Base-by-base conservation (phyloP, 1,140 invertebrate genomes). In the Cheumatopsyche charites region DNA sequence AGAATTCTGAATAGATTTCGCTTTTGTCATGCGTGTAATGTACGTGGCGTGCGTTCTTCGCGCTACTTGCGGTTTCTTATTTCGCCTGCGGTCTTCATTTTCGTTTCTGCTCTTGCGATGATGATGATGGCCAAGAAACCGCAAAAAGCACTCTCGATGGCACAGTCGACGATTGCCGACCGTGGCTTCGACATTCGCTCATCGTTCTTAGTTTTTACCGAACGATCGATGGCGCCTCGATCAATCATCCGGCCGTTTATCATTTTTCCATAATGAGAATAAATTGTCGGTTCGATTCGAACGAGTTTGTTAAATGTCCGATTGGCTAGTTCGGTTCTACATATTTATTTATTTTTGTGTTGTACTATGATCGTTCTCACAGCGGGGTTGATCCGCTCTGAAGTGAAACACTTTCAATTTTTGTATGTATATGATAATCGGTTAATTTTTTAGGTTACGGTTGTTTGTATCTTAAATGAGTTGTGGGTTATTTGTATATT, bases 101-200 rank as follows among this genome's bases (percentile, higher is more conserved):
- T 63, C 42, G 62, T 42, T 63, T 42, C 6, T 67, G n/a, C 23
- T 36, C 26, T 2, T 19, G 26, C 23, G 52, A 58, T 58, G 23
- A 63, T 9, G 36, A 61, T 9, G 62, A 17, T 42, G 25, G 17
- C 15, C 23, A 11, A 13, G 15, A 29, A 43, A 68, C 67, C 67
- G 67, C 67, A 68, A 55, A 55, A 68, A 52, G 13, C 66, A 52
- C 66, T 67, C 63, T 36, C 13, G 15, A 47, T n/a, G 15, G 55
- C 55, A 52, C 13, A 3, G 47, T 5, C n/a, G 47, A 52, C 6
- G n/a, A 52, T 52, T 52, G n/a, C 3, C 19, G 19, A 52, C 42
- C n/a, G 19, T 52, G 19, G n/a, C 19, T 52, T 21, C 19, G 47
- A 36, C 29, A 36, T 3, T 4, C 29, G 29, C 29, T 9, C 29